phyloP scores from a whole-genome alignment of 2,888 invertebrate species.

The Cantharis nigra region DNA sequence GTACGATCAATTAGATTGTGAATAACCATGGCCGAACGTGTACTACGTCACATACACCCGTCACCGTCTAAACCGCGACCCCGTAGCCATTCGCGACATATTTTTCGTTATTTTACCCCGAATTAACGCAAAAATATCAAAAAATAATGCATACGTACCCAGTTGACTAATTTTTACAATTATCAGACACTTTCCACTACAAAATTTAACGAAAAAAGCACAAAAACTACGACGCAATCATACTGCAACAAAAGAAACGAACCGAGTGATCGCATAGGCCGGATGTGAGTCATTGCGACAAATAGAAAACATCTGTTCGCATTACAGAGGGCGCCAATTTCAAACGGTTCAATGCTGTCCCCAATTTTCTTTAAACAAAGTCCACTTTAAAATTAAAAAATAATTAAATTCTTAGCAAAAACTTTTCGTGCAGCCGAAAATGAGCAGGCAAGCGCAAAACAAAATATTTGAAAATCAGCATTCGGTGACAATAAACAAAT shows the following conservation, averaged over 20 bases:
- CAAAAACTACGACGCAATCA: conserved; percentile 32
- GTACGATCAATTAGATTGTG: conserved; percentile 18
- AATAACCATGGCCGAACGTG: conserved; percentile 3
- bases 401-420: no score
- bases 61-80: conserved; percentile 11
- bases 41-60: conserved; percentile 14
- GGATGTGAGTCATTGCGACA: conserved; percentile 37
- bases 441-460: not conserved
- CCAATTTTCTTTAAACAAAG: not conserved
- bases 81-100: conserved; percentile 6
- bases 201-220: conserved; percentile 33
- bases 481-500: not conserved
- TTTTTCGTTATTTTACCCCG: conserved; percentile 5
- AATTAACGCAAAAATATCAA: not conserved
- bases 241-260: conserved; percentile 37
- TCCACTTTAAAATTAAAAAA: not conserved
- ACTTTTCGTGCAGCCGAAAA: not conserved
- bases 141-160: conserved; percentile 11
- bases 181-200: conserved; percentile 21
- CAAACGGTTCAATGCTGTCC: not conserved
- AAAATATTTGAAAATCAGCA: not conserved
- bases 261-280: conserved; percentile 35
- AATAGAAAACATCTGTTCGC: conserved; percentile 37
- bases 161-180: conserved; percentile 7
- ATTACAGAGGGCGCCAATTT: conserved; percentile 25